Percentiles rank a stretch among this genome's conserved stretches.
Evolutionary conservation across 2,797 vertebrate species (phyloP).

Genomic region (Ptychadena robeensis): DNA sequence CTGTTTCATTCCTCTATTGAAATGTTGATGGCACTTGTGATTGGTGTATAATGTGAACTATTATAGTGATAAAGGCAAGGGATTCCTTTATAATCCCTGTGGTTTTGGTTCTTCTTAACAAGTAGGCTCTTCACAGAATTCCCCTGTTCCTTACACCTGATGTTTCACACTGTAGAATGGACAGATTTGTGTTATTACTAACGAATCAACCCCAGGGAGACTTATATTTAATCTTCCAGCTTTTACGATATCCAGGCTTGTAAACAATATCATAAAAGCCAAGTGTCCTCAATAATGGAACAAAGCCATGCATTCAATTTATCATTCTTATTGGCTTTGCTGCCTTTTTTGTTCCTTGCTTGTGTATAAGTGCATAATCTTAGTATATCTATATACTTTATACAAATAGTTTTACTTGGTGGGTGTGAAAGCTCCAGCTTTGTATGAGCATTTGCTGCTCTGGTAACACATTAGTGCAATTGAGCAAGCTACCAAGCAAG

Average conservation of each 20-base stretch:
- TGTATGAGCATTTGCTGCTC: conserved; percentile 5
- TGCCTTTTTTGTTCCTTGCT: background rate
- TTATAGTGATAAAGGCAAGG: background rate
- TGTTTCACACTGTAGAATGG: conserved; percentile 8
- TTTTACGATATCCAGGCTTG: conserved; percentile 3
- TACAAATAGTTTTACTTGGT: no score
- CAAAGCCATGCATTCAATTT: background rate
- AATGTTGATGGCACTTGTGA: background rate
- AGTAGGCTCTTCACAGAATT: conserved; percentile 9
- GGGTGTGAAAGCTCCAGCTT: background rate
- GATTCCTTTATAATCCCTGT: conserved; percentile 10
- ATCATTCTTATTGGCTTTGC: background rate
- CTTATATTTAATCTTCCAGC: conserved; percentile 12
- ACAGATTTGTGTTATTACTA: conserved; percentile 40
- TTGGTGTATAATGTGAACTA: conserved; percentile 20
- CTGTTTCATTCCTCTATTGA: background rate
- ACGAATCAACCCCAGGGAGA: conserved; percentile 16
- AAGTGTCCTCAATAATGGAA: background rate
- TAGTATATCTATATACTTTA: background rate
- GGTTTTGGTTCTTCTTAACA: background rate
- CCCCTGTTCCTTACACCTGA: background rate
- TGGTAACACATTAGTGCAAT: conserved; percentile 20
- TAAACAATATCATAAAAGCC: conserved; percentile 15
- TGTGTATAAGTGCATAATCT: background rate
- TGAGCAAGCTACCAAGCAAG: conserved; percentile 11